A percentile compares a stretch with the other conserved stretches of the same genome.
These are phyloP conservation scores for Eucidaris tribuloides DNA, from an alignment of 35 echinoderm and acorn worm genomes.

Conservation along the genomic window DNA sequence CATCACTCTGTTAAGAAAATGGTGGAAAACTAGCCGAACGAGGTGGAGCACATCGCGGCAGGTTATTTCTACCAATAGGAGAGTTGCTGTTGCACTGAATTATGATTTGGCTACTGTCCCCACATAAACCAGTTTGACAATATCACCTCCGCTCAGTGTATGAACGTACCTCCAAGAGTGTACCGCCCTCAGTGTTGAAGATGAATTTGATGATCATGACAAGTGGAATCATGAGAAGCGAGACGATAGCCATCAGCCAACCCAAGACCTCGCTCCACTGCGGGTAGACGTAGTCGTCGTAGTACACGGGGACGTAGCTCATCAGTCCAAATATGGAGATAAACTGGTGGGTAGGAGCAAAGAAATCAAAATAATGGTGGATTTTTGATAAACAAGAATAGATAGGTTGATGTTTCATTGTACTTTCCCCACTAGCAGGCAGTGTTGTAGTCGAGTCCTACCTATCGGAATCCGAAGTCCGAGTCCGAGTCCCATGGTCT, in stretches of 20 bases:
- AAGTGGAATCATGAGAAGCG: constrained; percentile 65
- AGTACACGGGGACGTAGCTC: constrained; percentile 78
- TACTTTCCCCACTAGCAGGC: too few species aligned
- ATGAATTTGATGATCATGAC: constrained; percentile 46
- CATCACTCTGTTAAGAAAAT: background rate
- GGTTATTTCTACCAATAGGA: background rate
- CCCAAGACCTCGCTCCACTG: constrained; percentile 71
- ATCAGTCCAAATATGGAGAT: constrained; percentile 67
- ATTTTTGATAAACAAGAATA: too few species aligned
- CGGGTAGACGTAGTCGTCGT: constrained; percentile 74
- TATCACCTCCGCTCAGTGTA: background rate
- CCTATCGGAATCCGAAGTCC: too few species aligned
- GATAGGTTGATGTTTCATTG: too few species aligned
- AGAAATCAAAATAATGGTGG: too few species aligned
- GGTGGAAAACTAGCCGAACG: background rate
- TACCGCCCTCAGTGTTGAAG: constrained; percentile 51
- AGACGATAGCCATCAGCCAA: constrained; percentile 70
- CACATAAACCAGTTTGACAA: background rate
- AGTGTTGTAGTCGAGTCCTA: too few species aligned
- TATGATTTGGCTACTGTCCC: background rate
- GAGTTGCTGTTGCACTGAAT: background rate
- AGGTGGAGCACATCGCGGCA: too few species aligned
- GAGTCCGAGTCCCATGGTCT: too few species aligned
- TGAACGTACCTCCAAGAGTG: constrained; percentile 44
- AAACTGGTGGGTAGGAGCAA: constrained; percentile 49